Base-by-base conservation (phyloP, 2,113 vertebrate species). In the Thomomys bottae region DNA sequence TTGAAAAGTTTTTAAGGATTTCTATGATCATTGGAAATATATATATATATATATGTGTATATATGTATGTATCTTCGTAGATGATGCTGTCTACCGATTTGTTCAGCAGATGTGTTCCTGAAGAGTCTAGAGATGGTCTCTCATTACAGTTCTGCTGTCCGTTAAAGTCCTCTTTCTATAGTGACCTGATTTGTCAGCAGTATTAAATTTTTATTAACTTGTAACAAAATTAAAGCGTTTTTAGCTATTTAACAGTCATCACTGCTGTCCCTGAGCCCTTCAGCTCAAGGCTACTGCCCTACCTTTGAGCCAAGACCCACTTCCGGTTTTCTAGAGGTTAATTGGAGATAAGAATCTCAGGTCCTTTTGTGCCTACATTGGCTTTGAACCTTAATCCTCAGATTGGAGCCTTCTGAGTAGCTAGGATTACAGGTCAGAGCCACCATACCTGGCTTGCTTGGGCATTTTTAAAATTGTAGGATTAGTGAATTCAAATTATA, bases 1-100 rank as follows among this genome's bases (percentile, higher is more conserved):
- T 79, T 87, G 83, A 90, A 92, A 93, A 70, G 4, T 81, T 88
- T 88, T 6, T 28, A 73, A 85, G 59, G 84, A 40, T 72, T 57
- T 86, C 24, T 49, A 54, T 73, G 30, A 24, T 81, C 23, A 49
- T 92, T 90, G 73, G 82, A 91, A 66, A 84, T 18, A 64, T 45
- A 34, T 38, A 4, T 70, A 79, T 85, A n/a, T n/a, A n/a, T n/a
- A n/a, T n/a, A n/a, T n/a, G n/a, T n/a, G n/a, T n/a, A n/a, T n/a
- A n/a, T n/a, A n/a, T n/a, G n/a, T n/a, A n/a, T n/a, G n/a, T n/a
- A 54, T 54, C n/a, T 88, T 87, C 26, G 9, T 94, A 24, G 38
- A 26, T 84, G 26, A 45, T 68, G 63, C 54, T 80, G 3, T 78
- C 59, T 49, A 2, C 68, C 68, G 40, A 57, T 71, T 64, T 87